phyloP scores from a whole-genome alignment of 2,113 vertebrate species.

The Dicrurus megarhynchus region DNA sequence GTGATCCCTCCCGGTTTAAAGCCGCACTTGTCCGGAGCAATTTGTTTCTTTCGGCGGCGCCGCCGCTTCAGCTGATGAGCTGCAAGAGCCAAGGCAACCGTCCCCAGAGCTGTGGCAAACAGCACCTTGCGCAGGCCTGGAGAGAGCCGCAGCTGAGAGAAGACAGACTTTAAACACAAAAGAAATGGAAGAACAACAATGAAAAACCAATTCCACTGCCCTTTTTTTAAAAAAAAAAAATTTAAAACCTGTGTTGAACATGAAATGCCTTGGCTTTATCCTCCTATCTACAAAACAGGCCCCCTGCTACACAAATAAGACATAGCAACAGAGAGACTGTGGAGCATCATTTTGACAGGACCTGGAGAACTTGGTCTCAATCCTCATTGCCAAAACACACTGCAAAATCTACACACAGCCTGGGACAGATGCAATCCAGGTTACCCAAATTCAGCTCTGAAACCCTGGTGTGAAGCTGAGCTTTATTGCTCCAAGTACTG shows the following conservation, averaged over 20 bases:
- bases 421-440: background rate
- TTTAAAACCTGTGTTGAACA: background rate
- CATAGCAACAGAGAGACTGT: background rate
- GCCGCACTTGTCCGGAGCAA: constrained; percentile 63
- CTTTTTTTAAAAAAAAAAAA: background rate
- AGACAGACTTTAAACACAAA: constrained; percentile 82
- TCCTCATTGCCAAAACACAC: background rate
- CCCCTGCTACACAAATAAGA: background rate
- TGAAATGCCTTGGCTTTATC: too few relatives aligned
- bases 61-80: constrained; percentile 95
- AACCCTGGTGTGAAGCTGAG: background rate
- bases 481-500: background rate
- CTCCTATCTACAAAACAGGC: background rate
- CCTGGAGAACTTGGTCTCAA: background rate
- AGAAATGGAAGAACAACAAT: constrained; percentile 9
- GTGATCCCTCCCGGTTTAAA: constrained; percentile 80
- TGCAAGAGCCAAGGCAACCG: constrained; percentile 89
- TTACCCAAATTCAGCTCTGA: background rate
- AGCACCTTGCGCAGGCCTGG: constrained; percentile 94
- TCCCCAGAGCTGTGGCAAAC: constrained; percentile 94
- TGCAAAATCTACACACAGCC: background rate
- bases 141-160: constrained; percentile 89
- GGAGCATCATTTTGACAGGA: background rate
- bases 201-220: background rate
- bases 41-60: constrained; percentile 87